Evolutionary conservation across 2,113 vertebrate genomes (phyloP).

Genomic region (Toxostoma redivivum): DNA sequence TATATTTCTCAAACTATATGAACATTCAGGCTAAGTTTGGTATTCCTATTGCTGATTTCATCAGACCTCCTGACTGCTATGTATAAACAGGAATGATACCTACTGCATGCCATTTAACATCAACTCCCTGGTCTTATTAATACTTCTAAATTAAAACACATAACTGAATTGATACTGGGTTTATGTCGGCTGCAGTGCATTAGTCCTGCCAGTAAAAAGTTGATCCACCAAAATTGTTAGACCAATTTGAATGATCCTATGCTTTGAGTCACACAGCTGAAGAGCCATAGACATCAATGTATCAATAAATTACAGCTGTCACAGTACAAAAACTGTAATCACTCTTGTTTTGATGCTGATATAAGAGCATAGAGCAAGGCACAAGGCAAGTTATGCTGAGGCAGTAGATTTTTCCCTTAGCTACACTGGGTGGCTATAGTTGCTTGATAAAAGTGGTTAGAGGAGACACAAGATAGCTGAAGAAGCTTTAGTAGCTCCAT

Average conservation of each 20-base stretch:
- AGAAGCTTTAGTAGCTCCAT: background rate
- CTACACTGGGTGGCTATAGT: rapidly evolving
- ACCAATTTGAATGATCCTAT: background rate
- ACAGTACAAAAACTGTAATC: background rate
- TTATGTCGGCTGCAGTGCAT: background rate
- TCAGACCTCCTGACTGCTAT: background rate
- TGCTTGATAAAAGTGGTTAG: background rate
- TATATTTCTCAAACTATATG: background rate
- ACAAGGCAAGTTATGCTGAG: background rate
- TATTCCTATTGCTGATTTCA: background rate
- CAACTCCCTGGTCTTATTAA: background rate
- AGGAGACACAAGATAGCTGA: background rate
- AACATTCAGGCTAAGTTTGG: background rate
- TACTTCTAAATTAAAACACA: background rate
- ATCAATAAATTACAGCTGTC: background rate
- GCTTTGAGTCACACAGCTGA: background rate
- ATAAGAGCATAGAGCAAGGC: background rate
- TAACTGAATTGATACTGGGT: background rate
- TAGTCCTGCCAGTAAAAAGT: background rate
- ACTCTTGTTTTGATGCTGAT: background rate
- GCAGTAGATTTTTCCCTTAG: background rate
- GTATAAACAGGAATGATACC: background rate
- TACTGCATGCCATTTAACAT: background rate
- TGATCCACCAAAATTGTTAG: background rate
- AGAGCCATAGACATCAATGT: background rate